Percentiles rank a stretch among this genome's conserved stretches.
phyloP scores from a whole-genome alignment of 2,797 vertebrate species.

The Acrossocheilus fasciatus region DNA sequence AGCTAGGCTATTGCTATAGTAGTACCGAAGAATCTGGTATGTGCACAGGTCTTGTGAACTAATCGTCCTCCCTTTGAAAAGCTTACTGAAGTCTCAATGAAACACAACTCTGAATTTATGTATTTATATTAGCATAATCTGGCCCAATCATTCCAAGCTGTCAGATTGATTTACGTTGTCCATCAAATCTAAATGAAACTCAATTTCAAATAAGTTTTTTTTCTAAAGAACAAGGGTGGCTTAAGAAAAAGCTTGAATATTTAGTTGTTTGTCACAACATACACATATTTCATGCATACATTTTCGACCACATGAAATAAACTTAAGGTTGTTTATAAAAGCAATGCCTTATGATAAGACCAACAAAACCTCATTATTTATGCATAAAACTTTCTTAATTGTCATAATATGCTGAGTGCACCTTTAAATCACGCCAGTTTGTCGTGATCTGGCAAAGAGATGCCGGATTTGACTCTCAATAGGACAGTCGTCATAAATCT shows the following conservation, averaged over 20 bases:
- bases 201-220: background rate
- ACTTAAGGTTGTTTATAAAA: background rate
- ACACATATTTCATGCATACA: background rate
- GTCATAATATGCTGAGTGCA: background rate
- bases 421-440: background rate
- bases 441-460: background rate
- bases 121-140: background rate
- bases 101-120: background rate
- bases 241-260: background rate
- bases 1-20: background rate
- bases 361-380: background rate
- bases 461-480: constrained; percentile 2
- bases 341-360: background rate
- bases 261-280: background rate
- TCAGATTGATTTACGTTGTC: background rate
- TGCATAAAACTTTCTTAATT: background rate
- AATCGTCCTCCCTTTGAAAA: background rate
- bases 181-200: background rate
- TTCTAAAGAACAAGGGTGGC: background rate
- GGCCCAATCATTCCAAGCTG: background rate
- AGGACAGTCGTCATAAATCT: constrained; percentile 13
- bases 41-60: background rate
- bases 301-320: background rate
- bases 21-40: background rate
- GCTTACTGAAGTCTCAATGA: background rate